Evolutionary conservation across 2,113 vertebrate species (phyloP).

Genomic region (Oriolus oriolus): DNA sequence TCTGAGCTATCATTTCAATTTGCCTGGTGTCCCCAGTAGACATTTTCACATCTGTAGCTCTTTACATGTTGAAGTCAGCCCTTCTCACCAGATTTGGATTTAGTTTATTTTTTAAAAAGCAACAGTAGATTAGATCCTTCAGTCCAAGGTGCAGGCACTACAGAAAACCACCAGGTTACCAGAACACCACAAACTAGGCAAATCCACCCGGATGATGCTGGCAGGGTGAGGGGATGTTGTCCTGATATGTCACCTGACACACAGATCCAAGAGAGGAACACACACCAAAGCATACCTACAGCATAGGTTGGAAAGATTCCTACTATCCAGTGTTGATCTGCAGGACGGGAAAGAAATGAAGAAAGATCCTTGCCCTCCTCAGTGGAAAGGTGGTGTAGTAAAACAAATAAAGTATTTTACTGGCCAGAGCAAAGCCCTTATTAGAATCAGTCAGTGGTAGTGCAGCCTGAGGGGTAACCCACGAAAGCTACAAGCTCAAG

Average conservation of each 20-base stretch:
- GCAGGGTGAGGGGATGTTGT: neutral
- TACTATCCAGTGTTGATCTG: neutral
- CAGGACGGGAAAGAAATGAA: neutral
- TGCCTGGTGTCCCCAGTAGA: neutral
- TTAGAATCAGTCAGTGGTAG: neutral
- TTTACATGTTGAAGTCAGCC: neutral
- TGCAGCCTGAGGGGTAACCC: constrained; percentile 26
- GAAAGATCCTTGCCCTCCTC: neutral
- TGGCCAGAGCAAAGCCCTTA: neutral
- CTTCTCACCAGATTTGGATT: neutral
- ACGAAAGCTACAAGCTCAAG: constrained; percentile 28
- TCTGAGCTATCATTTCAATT: neutral
- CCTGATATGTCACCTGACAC: neutral
- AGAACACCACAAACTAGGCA: neutral
- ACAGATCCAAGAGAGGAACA: neutral
- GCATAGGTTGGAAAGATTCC: neutral
- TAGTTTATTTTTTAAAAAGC: neutral
- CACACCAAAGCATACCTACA: neutral
- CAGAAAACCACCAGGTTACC: neutral
- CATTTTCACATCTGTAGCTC: neutral
- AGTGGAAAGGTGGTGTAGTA: neutral
- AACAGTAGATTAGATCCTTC: neutral
- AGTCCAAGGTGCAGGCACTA: neutral
- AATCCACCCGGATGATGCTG: neutral
- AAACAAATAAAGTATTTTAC: constrained; percentile 34